Evolutionary conservation across 1,140 invertebrate species (phyloP).

Genomic region (Orchestia grillus): DNA sequence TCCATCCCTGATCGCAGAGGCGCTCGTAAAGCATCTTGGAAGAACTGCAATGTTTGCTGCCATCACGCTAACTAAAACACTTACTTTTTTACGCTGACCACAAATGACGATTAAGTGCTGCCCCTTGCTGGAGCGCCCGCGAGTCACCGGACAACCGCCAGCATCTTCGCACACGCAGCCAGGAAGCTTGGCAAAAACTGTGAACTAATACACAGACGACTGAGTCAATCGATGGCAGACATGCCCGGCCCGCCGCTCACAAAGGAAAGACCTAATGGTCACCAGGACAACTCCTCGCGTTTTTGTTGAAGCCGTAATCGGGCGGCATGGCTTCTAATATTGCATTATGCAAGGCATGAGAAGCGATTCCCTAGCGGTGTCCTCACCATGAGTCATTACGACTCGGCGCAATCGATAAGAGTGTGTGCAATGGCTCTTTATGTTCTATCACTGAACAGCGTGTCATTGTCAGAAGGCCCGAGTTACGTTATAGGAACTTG

Average conservation of each 20-base stretch:
- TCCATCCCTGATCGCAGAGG: not conserved
- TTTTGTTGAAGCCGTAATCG: not conserved
- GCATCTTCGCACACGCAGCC: conserved; percentile 10
- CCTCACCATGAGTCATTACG: not conserved
- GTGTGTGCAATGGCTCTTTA: not conserved
- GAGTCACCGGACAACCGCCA: conserved; percentile 23
- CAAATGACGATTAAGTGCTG: conserved; percentile 31
- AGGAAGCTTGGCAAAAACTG: conserved; percentile 23
- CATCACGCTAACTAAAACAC: conserved; percentile 4
- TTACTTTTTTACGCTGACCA: conserved; percentile 22
- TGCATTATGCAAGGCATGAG: conserved; percentile 7
- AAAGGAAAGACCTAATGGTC: not conserved
- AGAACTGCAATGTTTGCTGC: conserved; percentile 24
- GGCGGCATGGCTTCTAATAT: not conserved
- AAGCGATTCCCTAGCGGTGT: not conserved
- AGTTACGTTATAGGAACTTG: not conserved
- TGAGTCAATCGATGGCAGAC: not conserved
- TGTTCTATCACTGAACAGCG: not conserved
- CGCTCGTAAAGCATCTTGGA: not conserved
- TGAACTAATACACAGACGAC: not conserved
- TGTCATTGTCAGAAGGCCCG: not conserved
- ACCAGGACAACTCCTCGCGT: not conserved
- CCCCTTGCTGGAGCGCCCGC: not conserved
- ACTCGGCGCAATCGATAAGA: not conserved
- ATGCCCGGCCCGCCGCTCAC: not conserved